These are phyloP conservation scores for Anhinga rufa DNA, from an alignment of 2,113 vertebrate species.

Conservation along the genomic window DNA sequence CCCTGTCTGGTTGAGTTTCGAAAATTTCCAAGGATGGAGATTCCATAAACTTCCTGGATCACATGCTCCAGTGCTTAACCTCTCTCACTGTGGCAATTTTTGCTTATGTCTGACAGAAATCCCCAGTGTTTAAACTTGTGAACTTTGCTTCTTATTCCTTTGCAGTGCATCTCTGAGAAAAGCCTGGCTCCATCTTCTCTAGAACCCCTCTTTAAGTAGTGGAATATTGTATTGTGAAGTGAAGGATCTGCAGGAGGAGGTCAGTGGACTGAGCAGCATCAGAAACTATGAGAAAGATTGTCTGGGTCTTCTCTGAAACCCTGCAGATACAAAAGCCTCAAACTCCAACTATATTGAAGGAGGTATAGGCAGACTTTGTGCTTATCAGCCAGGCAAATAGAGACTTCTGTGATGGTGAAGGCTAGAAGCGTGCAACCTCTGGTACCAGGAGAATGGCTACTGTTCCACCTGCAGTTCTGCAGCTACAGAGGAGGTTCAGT, in stretches of 20 bases:
- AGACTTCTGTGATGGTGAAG: neutral
- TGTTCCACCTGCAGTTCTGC: neutral
- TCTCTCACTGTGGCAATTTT: neutral
- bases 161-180: neutral
- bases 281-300: neutral
- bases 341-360: neutral
- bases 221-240: neutral
- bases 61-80: neutral
- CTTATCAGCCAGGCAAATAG: neutral
- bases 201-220: neutral
- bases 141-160: neutral
- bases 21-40: neutral
- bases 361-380: neutral
- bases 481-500: neutral
- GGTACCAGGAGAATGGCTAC: neutral
- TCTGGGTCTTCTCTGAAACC: neutral
- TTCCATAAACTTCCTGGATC: neutral
- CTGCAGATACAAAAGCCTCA: neutral
- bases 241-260: neutral
- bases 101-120: neutral
- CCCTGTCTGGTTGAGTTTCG: neutral
- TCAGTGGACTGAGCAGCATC: neutral
- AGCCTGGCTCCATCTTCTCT: neutral
- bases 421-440: neutral
- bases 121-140: neutral